These are phyloP conservation scores for Hiodon alosoides DNA, from an alignment of 2,113 vertebrate species.

Conservation along the genomic window DNA sequence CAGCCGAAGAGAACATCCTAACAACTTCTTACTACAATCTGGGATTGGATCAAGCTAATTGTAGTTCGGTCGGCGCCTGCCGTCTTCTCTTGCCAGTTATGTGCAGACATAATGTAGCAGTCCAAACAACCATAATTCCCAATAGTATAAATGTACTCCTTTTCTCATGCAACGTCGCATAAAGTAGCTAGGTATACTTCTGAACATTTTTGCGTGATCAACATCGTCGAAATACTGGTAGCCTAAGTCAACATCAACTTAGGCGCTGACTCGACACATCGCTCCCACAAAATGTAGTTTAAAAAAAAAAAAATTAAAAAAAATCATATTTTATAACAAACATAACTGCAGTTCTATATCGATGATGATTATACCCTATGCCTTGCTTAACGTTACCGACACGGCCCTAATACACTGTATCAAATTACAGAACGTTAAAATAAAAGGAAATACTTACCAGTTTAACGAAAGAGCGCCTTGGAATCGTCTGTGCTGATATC, in stretches of 20 bases:
- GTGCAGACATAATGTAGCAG: slow-evolving; percentile 60
- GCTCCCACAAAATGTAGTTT: slow-evolving; percentile 5
- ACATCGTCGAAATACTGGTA: neutral
- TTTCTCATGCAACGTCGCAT: slow-evolving; percentile 41
- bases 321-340: neutral
- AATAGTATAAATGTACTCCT: slow-evolving; percentile 59
- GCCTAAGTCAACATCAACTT: neutral
- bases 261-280: neutral
- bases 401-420: neutral
- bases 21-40: slow-evolving; percentile 69
- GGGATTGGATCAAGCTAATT: slow-evolving; percentile 66
- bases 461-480: slow-evolving; percentile 94
- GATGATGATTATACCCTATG: no score
- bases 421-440: neutral
- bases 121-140: slow-evolving; percentile 62
- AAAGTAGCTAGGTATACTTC: neutral
- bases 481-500: slow-evolving; percentile 89
- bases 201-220: neutral
- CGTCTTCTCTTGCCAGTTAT: slow-evolving; percentile 76
- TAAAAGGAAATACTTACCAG: slow-evolving; percentile 70
- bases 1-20: slow-evolving; percentile 48
- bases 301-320: neutral
- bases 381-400: neutral
- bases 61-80: slow-evolving; percentile 74
- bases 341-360: slow-evolving; percentile 2